These are phyloP conservation scores for Sterrhoptilus dennistouni DNA, from an alignment of 2,113 vertebrate species.

Conservation along the genomic window DNA sequence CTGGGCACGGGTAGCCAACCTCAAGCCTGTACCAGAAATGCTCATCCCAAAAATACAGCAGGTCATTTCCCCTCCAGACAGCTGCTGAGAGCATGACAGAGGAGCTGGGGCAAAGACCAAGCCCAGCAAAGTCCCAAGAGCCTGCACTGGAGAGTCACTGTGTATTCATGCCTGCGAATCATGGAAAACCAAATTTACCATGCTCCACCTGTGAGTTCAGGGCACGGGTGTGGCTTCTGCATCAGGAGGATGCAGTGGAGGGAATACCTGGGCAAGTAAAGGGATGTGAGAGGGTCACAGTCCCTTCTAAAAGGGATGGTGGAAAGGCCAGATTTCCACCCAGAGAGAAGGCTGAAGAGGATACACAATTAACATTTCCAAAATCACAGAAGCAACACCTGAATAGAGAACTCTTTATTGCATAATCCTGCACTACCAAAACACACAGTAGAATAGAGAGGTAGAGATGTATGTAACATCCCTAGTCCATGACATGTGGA, in stretches of 20 bases:
- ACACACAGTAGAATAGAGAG: neutral
- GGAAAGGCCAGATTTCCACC: neutral
- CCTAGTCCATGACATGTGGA: neutral
- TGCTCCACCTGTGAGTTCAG: rapidly evolving
- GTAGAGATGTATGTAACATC: neutral
- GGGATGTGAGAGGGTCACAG: neutral
- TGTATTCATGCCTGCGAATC: rapidly evolving
- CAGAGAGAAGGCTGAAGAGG: neutral
- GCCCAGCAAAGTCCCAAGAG: neutral
- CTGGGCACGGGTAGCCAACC: neutral
- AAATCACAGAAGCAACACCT: neutral
- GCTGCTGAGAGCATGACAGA: neutral
- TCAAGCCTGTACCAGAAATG: neutral
- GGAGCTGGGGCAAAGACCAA: neutral
- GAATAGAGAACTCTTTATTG: neutral
- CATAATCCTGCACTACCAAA: neutral
- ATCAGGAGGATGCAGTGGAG: neutral
- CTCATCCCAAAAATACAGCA: neutral
- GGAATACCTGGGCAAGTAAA: neutral
- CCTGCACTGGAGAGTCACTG: neutral
- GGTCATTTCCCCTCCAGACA: neutral
- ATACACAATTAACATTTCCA: neutral
- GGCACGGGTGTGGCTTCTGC: rapidly evolving
- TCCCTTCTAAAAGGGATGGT: neutral
- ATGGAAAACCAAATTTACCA: rapidly evolving